Percentiles rank a stretch among this genome's conserved stretches.
phyloP scores from a whole-genome alignment of 2,888 invertebrate species.

The Apodemia mormo region DNA sequence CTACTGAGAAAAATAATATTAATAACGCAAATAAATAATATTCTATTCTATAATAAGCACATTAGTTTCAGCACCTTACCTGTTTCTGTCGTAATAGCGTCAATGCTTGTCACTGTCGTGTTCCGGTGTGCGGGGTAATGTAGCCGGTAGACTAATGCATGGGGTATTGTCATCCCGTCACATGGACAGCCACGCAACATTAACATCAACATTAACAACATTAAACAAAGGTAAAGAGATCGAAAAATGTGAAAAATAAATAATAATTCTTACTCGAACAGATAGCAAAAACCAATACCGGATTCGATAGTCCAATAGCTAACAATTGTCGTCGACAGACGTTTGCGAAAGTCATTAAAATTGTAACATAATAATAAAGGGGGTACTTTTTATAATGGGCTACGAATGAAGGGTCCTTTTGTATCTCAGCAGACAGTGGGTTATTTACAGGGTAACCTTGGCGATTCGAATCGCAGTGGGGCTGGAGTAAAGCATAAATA shows the following conservation, averaged over 20 bases:
- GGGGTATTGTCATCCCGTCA: too few species aligned
- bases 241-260: background rate
- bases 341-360: conserved; percentile 65
- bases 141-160: too few species aligned
- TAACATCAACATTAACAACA: too few species aligned
- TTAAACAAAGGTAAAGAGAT: background rate
- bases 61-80: too few species aligned
- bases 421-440: conserved; percentile 51
- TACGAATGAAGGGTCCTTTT: conserved; percentile 68
- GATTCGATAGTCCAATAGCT: conserved; percentile 22
- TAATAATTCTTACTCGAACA: background rate
- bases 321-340: conserved; percentile 25
- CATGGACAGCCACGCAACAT: too few species aligned
- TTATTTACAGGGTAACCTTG: conserved; percentile 61
- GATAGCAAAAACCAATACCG: conserved; percentile 3
- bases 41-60: too few species aligned
- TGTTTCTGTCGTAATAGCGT: too few species aligned
- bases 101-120: too few species aligned
- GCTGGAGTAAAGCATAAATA: conserved; percentile 55
- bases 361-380: conserved; percentile 74
- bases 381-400: conserved; percentile 70
- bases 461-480: conserved; percentile 41
- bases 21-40: too few species aligned
- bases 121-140: too few species aligned
- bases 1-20: too few species aligned